Percentiles rank a stretch among this genome's conserved stretches.
These are phyloP conservation scores for Protonibea diacanthus DNA, from an alignment of 2,797 vertebrate genomes.

Conservation along the genomic window DNA sequence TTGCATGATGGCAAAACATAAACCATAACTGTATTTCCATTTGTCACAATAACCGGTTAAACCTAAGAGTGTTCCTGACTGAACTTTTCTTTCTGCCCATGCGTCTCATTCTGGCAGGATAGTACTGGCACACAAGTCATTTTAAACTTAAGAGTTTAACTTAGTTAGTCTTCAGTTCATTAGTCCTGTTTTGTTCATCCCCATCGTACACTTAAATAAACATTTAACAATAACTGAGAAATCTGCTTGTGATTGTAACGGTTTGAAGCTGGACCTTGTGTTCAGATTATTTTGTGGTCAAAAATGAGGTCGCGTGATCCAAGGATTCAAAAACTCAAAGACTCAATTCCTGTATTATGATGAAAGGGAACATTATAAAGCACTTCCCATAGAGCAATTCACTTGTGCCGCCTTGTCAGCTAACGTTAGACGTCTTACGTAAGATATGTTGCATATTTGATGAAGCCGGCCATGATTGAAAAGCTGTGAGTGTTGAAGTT, in stretches of 20 bases:
- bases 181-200: too few relatives aligned
- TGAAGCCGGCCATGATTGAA: constrained; percentile 10
- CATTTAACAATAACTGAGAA: too few relatives aligned
- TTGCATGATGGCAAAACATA: too few relatives aligned
- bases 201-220: too few relatives aligned
- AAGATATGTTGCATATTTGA: constrained; percentile 20
- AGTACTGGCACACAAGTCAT: too few relatives aligned
- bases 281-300: not conserved
- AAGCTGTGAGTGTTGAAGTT: not conserved
- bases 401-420: constrained; percentile 9
- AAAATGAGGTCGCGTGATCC: not conserved
- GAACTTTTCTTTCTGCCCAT: too few relatives aligned
- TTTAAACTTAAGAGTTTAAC: too few relatives aligned
- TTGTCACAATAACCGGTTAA: too few relatives aligned
- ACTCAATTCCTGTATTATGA: not conserved
- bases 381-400: not conserved
- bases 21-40: too few relatives aligned
- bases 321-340: not conserved
- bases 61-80: too few relatives aligned
- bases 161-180: too few relatives aligned
- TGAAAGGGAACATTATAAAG: not conserved
- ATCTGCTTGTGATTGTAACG: not conserved
- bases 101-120: too few relatives aligned
- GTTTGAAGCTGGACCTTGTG: not conserved
- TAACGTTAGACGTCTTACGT: not conserved